Evolutionary conservation across 1,140 invertebrate genomes (phyloP), one percentile per base, ranked within the genome.

Genomic region (Bicyclus anynana): DNA sequence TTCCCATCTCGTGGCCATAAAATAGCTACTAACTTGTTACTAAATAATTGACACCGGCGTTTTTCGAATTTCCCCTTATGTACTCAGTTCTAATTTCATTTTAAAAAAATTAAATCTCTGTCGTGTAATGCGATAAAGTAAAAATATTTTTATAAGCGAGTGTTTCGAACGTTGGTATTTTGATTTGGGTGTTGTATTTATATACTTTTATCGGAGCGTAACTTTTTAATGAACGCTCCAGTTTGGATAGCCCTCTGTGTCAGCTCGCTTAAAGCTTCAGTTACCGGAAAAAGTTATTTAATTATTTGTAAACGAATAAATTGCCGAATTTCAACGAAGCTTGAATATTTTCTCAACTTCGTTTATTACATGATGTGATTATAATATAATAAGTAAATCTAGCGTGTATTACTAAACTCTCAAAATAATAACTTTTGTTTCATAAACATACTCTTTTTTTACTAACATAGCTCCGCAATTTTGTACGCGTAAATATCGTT

Each of bases 161-260:
- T 48, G 46, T 48, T 48, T 27, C 21, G 26, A 29, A 27, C 21
- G 46, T 44, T 20, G 40, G 17, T 44, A 27, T 29, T 51, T 59
- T 53, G 55, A 59, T 57, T 58, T 52, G 61, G 58, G 44, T 58
- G 55, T 63, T 59, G 51, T 52, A 48, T 63, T 23, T 63, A 59
- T 63, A 59, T 59, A 64, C 56, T 55, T 59, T 64, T 50, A 51
- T 48, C 56, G 46, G 21, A 53, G 56, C 55, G 57, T 53, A 63
- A 63, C 61, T 64, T 64, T 64, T 64, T 64, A 64, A 64, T 64
- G 55, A 64, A 64, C 61, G 50, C 46, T 59, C 61, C 49, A 53
- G 56, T 64, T 64, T 55, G 55, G 56, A 59, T 64, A 59, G 56
- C 56, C 61, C 58, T 59, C 58, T 64, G 55, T 64, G 51, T 53